These are phyloP conservation scores for Aspidapion aeneum DNA, from an alignment of 2,888 invertebrate genomes.

Conservation along the genomic window DNA sequence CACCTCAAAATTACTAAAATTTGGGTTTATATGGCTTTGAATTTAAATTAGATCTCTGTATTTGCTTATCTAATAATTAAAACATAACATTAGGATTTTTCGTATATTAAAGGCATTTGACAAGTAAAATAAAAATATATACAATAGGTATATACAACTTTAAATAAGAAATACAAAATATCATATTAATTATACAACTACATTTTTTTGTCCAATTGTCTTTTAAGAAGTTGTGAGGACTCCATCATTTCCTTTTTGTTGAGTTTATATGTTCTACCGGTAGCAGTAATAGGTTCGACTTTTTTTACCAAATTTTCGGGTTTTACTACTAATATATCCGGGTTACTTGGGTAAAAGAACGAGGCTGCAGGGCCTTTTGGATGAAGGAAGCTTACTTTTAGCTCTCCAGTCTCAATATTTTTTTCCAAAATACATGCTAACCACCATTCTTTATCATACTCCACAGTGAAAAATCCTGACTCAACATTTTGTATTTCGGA, in stretches of 20 bases:
- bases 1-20: too few relatives aligned
- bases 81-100: too few relatives aligned
- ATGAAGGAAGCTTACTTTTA: neutral
- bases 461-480: neutral
- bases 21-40: too few relatives aligned
- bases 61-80: too few relatives aligned
- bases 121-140: too few relatives aligned
- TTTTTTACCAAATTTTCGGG: neutral
- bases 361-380: neutral
- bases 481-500: neutral
- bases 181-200: neutral
- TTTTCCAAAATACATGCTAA: neutral
- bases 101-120: too few relatives aligned
- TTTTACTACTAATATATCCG: neutral
- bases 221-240: neutral
- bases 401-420: neutral
- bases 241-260: neutral
- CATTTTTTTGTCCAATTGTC: neutral
- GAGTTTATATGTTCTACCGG: neutral
- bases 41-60: too few relatives aligned
- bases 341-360: neutral
- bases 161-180: too few relatives aligned
- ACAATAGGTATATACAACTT: too few relatives aligned
- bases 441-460: neutral
- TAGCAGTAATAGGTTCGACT: constrained; percentile 1